A percentile compares a stretch with the other conserved stretches of the same genome.
phyloP scores from a whole-genome alignment of 2,797 vertebrate genomes.

The Oophaga sylvatica region DNA sequence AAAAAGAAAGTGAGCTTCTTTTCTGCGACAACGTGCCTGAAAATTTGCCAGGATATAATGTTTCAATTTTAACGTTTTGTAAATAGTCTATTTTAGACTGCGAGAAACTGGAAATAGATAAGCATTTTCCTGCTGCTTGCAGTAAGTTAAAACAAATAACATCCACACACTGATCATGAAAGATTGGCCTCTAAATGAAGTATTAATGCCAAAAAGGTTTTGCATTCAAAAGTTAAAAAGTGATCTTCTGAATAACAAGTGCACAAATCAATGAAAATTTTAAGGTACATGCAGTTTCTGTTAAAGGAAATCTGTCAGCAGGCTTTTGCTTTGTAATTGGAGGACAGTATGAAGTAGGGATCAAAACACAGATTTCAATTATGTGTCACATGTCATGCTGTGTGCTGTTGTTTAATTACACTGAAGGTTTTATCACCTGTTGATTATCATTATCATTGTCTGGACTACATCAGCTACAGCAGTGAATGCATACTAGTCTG shows the following conservation, averaged over 20 bases:
- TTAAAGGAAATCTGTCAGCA: not conserved
- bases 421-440: too few species aligned
- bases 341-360: too few species aligned
- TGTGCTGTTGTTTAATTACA: too few species aligned
- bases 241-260: not conserved
- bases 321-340: too few species aligned
- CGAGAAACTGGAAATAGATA: constrained; percentile 51
- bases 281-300: not conserved
- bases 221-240: not conserved
- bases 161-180: not conserved
- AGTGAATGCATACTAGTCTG: too few species aligned
- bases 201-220: not conserved
- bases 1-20: constrained; percentile 35
- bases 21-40: constrained; percentile 29
- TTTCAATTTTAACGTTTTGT: constrained; percentile 54
- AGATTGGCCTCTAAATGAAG: not conserved
- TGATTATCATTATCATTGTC: too few species aligned
- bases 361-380: too few species aligned
- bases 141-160: constrained; percentile 34
- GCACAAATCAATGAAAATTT: not conserved
- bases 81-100: constrained; percentile 49
- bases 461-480: too few species aligned
- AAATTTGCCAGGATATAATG: constrained; percentile 45
- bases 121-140: constrained; percentile 30
- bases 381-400: too few species aligned